Conservation (phyloP, 2,797 vertebrate species). For the Cottoperca gobio region DNA sequence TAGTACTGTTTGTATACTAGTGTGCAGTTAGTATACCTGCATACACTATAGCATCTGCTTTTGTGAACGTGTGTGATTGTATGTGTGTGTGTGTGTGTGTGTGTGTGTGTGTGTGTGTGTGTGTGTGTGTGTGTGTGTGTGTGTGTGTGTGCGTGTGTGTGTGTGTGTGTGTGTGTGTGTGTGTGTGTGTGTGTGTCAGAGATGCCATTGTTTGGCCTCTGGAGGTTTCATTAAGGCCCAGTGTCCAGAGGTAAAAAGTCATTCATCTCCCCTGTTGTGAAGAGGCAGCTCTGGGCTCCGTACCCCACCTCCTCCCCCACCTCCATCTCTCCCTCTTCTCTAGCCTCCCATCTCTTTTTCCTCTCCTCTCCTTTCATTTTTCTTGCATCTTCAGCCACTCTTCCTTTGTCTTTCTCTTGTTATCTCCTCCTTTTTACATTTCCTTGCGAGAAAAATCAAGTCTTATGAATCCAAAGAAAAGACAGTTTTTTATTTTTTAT, state of each 20-base stretch:
- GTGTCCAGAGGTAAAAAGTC: conserved; percentile 88
- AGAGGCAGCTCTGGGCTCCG: conserved; percentile 81
- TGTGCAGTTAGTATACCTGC: conserved; percentile 30
- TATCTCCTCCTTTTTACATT: conserved; percentile 31
- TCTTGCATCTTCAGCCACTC: conserved; percentile 30
- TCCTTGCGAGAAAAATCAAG: too few species aligned
- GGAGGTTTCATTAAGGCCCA: conserved; percentile 88
- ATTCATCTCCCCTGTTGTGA: conserved; percentile 87
- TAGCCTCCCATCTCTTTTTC: conserved; percentile 46
- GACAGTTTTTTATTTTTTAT: too few species aligned
- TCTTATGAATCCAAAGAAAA: conserved; percentile 43
- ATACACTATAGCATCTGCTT: conserved; percentile 12
- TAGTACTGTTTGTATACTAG: conserved; percentile 14
- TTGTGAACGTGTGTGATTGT: conserved; percentile 11
- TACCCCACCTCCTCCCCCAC: conserved; percentile 33
- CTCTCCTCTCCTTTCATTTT: conserved; percentile 47
- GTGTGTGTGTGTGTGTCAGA: conserved; percentile 63
- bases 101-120: too few species aligned
- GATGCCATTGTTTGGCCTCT: conserved; percentile 87
- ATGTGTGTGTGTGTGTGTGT: too few species aligned
- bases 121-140: too few species aligned
- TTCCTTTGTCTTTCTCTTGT: conserved; percentile 40
- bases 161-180: conserved; percentile 51
- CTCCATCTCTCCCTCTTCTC: conserved; percentile 38
- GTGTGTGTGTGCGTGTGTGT: too few species aligned